phyloP scores from a whole-genome alignment of 2,113 vertebrate genomes.

The Pedetes capensis region DNA sequence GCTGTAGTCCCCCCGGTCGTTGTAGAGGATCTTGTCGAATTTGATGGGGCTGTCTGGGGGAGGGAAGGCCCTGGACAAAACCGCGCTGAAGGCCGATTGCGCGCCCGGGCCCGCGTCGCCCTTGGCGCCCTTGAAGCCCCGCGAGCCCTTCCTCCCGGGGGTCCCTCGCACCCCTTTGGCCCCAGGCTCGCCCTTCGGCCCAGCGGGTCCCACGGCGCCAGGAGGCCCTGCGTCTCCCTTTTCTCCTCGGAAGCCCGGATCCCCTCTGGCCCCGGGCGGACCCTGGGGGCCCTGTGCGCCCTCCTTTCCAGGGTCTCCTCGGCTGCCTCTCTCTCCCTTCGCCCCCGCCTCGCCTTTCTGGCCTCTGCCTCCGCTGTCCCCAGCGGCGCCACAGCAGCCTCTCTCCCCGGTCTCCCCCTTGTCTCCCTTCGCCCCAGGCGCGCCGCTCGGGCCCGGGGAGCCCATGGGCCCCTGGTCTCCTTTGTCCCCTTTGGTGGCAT shows the following conservation, averaged over 20 bases:
- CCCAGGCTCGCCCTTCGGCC: conserved; percentile 88
- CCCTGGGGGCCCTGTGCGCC: conserved; percentile 87
- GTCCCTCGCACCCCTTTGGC: conserved; percentile 90
- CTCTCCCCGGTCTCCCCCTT: conserved; percentile 92
- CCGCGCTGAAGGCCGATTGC: conserved; percentile 93
- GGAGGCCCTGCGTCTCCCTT: conserved; percentile 88
- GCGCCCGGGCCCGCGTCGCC: conserved; percentile 78
- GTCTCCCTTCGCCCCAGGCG: conserved; percentile 85
- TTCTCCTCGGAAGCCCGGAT: conserved; percentile 88
- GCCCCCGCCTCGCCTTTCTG: conserved; percentile 86
- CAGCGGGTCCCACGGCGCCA: conserved; percentile 84
- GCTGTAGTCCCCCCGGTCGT: conserved; percentile 91
- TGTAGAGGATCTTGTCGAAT: conserved; percentile 94
- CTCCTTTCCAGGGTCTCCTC: conserved; percentile 87
- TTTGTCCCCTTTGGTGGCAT: conserved; percentile 91
- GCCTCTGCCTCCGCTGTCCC: conserved; percentile 89
- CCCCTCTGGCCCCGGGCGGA: conserved; percentile 85
- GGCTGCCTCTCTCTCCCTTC: conserved; percentile 89
- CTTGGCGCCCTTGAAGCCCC: conserved; percentile 89
- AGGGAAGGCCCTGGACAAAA: conserved; percentile 94
- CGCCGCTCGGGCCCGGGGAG: conserved; percentile 82
- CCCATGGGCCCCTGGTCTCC: conserved; percentile 87
- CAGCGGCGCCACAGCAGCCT: conserved; percentile 87
- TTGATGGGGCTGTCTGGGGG: conserved; percentile 90
- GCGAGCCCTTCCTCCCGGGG: conserved; percentile 90